Base-by-base conservation (phyloP, 2,888 invertebrate genomes). In the Amaurobius ferox region DNA sequence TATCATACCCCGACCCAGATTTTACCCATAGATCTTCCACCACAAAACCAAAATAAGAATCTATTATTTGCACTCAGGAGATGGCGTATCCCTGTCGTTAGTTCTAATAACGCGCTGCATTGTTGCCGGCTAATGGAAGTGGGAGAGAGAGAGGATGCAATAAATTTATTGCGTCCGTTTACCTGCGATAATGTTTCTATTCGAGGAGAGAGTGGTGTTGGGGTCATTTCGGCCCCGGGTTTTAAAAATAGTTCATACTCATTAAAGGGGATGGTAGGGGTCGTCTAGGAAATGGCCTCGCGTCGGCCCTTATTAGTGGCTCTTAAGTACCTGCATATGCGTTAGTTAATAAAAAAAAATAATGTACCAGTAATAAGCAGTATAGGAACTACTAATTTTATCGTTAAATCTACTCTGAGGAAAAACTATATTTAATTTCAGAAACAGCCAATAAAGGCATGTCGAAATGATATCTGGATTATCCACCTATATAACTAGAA, bases 11-110 rank as follows among this genome's bases (percentile, higher is more conserved):
- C n/a, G 44, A n/a, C 44, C 44, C n/a, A 44, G 44, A 44, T 44
- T 44, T 44, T 16, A 11, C 9, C 13, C 9, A n/a, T n/a, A n/a
- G n/a, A n/a, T n/a, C n/a, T n/a, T n/a, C n/a, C n/a, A n/a, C n/a
- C n/a, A n/a, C n/a, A n/a, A 16, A 44, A 44, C n/a, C 6, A 44
- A 44, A 62, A 70, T 40, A 79, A 62, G 62, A 76, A 76, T 70
- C 81, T 70, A 79, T 79, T 79, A 76, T 80, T 73, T 80, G 26
- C 67, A 67, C 73, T 73, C 44, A 16, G 61, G 62, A 62, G 40
- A 79, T 71, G 72, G 44, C 71, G 72, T 79, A 66, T 79, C 40
- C 9, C 64, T 72, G 66, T 77, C 76, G 67, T 79, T 79, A 72
- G 48, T 23, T 30, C 72, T 79, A 64, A 72, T 79, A 71, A 66